phyloP scores from a whole-genome alignment of 1,140 invertebrate species.

The Orussus abietinus region DNA sequence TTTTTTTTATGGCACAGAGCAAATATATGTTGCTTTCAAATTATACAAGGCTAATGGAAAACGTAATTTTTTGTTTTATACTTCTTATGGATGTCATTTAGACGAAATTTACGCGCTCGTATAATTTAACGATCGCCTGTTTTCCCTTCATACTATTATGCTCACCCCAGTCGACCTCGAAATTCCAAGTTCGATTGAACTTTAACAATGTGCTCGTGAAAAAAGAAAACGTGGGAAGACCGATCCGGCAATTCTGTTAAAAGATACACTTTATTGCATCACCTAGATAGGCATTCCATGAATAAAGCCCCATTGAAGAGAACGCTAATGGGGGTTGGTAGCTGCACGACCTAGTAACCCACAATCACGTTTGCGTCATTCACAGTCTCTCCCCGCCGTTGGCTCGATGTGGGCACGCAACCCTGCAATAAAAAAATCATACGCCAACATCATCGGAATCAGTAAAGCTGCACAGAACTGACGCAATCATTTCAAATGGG shows the following conservation, averaged over 20 bases:
- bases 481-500: no score
- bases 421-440: constrained; percentile 12
- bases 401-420: constrained; percentile 21
- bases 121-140: no score
- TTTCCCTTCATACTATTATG: neutral
- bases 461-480: no score
- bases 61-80: no score
- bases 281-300: constrained; percentile 34
- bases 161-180: constrained; percentile 11
- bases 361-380: constrained; percentile 53
- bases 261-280: neutral
- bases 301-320: constrained; percentile 48
- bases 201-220: constrained; percentile 12
- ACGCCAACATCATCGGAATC: constrained; percentile 8
- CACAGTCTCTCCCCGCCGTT: constrained; percentile 41
- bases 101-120: no score
- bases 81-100: no score
- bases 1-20: no score
- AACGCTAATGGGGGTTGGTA: constrained; percentile 37
- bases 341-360: constrained; percentile 48
- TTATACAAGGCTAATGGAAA: no score
- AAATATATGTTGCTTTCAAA: no score
- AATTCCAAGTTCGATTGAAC: neutral
- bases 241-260: no score
- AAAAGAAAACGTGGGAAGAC: no score